A percentile compares a stretch with the other conserved stretches of the same genome.
Conservation (phyloP, 2,797 vertebrate genomes). For the Diglossa cyanea region DNA sequence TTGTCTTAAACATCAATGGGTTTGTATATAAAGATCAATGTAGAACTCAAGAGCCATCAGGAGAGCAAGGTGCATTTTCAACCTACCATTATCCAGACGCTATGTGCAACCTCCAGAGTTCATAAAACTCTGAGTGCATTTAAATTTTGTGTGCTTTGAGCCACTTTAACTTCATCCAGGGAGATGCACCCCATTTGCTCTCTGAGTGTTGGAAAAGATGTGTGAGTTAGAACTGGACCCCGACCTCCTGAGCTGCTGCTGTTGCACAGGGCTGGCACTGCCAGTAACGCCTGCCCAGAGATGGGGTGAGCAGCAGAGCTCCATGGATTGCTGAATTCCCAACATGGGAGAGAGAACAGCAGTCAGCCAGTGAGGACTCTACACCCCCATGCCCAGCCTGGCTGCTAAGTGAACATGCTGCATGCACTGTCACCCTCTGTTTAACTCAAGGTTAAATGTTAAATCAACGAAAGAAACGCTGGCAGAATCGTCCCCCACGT, state of each 20-base stretch:
- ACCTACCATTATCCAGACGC: slow-evolving; percentile 11
- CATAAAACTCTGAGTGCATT: not conserved
- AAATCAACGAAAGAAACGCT: not conserved
- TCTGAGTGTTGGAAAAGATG: not conserved
- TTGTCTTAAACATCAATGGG: not conserved
- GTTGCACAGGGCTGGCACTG: not conserved
- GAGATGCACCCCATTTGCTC: not conserved
- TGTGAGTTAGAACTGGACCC: not conserved
- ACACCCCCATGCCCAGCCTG: slow-evolving; percentile 10
- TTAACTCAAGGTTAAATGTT: slow-evolving; percentile 7
- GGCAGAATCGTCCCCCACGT: slow-evolving; percentile 58
- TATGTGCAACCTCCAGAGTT: not conserved
- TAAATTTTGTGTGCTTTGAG: not conserved
- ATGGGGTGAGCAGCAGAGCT: not conserved
- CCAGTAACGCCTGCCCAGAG: not conserved
- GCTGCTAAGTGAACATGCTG: slow-evolving; percentile 52
- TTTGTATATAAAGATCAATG: not conserved
- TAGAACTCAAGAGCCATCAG: not conserved
- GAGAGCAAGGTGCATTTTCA: not conserved
- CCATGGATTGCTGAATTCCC: not conserved
- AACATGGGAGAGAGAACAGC: not conserved
- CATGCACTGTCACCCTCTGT: slow-evolving; percentile 36
- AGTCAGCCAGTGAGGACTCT: not conserved
- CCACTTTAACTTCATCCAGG: not conserved
- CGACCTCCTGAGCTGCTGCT: not conserved